Conservation (phyloP, 2,113 vertebrate genomes). For the Candoia aspera region DNA sequence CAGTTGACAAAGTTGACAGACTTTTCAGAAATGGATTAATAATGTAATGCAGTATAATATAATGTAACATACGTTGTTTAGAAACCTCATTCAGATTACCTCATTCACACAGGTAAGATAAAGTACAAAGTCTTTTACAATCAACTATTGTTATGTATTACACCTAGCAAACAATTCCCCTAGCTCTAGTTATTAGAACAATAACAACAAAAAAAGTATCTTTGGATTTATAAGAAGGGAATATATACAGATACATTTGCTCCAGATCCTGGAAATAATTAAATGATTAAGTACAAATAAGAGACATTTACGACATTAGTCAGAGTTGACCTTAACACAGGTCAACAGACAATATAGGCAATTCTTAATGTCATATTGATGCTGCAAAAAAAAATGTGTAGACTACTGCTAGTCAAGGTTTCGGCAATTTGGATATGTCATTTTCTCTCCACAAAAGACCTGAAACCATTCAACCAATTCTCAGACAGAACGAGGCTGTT, state of each 20-base stretch:
- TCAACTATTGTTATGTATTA: neutral
- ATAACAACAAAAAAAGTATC: neutral
- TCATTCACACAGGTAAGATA: neutral
- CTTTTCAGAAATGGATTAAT: neutral
- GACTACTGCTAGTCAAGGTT: neutral
- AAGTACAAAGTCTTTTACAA: neutral
- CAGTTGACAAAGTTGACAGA: too few species aligned
- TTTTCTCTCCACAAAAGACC: neutral
- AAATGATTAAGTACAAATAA: neutral
- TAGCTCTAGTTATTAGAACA: neutral
- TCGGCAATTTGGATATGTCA: neutral
- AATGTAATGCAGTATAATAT: neutral
- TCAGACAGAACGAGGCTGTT: neutral
- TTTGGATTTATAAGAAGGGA: neutral
- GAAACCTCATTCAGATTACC: neutral
- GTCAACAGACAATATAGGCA: too few species aligned
- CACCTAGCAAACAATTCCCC: neutral
- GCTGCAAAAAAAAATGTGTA: neutral
- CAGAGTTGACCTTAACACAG: neutral
- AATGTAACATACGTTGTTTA: neutral
- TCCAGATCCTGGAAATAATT: neutral
- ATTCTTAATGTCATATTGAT: neutral
- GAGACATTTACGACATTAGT: neutral
- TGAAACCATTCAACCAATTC: neutral
- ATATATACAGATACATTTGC: neutral